phyloP scores from a whole-genome alignment of 2,797 vertebrate species.

The Adrianichthys oophorus region DNA sequence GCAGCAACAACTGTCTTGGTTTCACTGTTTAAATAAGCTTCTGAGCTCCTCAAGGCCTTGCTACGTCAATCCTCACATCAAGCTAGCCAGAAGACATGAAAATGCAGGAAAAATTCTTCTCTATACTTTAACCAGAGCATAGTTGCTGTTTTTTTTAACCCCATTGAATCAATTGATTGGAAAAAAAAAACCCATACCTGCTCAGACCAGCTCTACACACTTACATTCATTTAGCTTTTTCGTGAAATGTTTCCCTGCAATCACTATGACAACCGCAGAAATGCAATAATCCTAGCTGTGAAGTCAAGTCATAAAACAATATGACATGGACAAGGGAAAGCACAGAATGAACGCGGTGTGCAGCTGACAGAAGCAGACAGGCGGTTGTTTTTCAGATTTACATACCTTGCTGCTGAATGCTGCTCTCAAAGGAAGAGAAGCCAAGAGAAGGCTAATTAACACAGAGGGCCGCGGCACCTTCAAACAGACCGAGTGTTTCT shows the following conservation, averaged over 20 bases:
- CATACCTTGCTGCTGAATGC: slow-evolving; percentile 33
- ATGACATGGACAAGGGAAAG: slow-evolving; percentile 8
- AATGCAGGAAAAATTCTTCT: too few species aligned
- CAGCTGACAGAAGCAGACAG: slow-evolving; percentile 35
- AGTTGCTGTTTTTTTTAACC: too few species aligned
- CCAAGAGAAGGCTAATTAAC: slow-evolving; percentile 62
- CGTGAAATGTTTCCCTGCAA: not conserved
- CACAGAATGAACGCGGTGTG: not conserved
- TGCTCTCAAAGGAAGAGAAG: slow-evolving; percentile 26
- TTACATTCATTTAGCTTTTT: not conserved
- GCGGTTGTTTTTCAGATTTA: slow-evolving; percentile 51
- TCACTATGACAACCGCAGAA: not conserved
- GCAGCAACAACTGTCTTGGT: too few species aligned
- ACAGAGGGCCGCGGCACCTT: slow-evolving; percentile 37
- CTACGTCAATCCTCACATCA: too few species aligned
- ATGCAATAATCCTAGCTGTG: not conserved
- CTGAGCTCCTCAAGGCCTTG: too few species aligned
- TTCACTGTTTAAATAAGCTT: too few species aligned
- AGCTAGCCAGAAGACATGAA: too few species aligned
- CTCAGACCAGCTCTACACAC: not conserved
- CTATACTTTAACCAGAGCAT: too few species aligned
- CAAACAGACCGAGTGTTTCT: slow-evolving; percentile 38
- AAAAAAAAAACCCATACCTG: not conserved
- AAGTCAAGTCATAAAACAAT: slow-evolving; percentile 17
- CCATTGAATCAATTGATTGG: too few species aligned